Evolutionary conservation across 2,888 invertebrate genomes (phyloP), one percentile per base, ranked within the genome.

Genomic region (Melangyna quadrimaculata): DNA sequence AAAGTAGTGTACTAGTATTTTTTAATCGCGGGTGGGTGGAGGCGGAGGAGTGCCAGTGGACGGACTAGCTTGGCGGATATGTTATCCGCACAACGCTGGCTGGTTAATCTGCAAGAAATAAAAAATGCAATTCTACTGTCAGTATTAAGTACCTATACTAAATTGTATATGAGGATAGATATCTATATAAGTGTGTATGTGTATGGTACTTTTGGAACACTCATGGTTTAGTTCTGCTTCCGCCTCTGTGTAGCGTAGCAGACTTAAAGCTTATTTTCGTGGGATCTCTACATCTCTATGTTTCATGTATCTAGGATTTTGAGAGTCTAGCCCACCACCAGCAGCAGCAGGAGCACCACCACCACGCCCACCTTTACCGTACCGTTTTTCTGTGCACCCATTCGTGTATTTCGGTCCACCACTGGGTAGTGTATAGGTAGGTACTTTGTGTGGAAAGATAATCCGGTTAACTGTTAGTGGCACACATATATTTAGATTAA

Each of bases 401-500:
- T 14, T 24, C 6, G 37, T 40, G 57, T 63, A 63, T 71, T 65
- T 48, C 3, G 57, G 24, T 51, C 7, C 22, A 14, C 63, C 72
- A 53, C 22, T 77, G 32, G 32, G 32, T 35, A 9, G 71, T 17
- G 10, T 57, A n/a, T 40, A 29, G 29, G 6, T 29, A 29, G 8
- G 12, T 24, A 81, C 61, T 70, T 78, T 73, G 73, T 55, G 67
- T 37, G 78, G 17, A 78, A 65, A 83, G 83, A 79, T 83, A 79
- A 83, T 79, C 78, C 79, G 74, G 83, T 75, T 63, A 70, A 75
- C 79, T 75, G 71, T 79, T 71, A 79, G 83, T 83, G 79, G 74
- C 70, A 70, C 69, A 69, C 78, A 83, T 83, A 75, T 67, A 83
- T 83, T 75, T 79, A 75, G 79, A 83, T 83, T 59, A 83, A 79